Evolutionary conservation across 1,140 invertebrate species (phyloP).

Genomic region (Drosophila navojoa): DNA sequence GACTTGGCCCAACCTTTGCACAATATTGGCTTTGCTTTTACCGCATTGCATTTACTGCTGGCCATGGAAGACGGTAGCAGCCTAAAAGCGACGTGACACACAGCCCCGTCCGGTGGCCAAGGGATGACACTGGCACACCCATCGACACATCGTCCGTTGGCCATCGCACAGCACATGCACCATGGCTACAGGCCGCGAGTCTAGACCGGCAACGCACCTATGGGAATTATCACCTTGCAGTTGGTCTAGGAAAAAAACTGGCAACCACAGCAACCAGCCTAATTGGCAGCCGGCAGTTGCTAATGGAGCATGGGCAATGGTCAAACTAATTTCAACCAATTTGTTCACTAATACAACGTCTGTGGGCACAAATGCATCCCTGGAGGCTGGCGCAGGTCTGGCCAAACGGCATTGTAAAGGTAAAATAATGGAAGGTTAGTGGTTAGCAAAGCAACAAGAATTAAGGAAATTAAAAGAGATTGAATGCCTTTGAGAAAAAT

Average conservation of each 20-base stretch:
- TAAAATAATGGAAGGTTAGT: background rate
- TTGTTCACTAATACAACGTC: conserved; percentile 15
- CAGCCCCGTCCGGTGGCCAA: conserved; percentile 23
- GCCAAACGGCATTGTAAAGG: background rate
- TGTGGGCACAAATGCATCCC: conserved; percentile 1
- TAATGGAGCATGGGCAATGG: background rate
- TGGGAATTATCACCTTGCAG: conserved; percentile 35
- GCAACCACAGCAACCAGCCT: conserved; percentile 33
- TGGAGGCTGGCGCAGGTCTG: background rate
- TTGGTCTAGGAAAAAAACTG: background rate
- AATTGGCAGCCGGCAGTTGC: conserved; percentile 22
- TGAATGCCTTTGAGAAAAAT: too few relatives aligned
- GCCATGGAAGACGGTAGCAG: conserved; percentile 29
- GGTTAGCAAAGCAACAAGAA: too few relatives aligned
- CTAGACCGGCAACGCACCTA: too few relatives aligned
- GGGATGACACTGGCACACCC: conserved; percentile 14
- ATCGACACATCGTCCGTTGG: too few relatives aligned
- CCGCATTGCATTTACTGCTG: conserved; percentile 13
- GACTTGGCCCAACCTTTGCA: too few relatives aligned
- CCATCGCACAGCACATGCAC: conserved; percentile 5
- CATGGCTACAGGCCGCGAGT: background rate
- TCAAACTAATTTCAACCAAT: conserved; percentile 29
- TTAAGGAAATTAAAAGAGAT: too few relatives aligned
- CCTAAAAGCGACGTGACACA: conserved; percentile 43
- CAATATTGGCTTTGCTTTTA: too few relatives aligned